phyloP scores from a whole-genome alignment of 2,113 vertebrate genomes.

The Prolemur simus region DNA sequence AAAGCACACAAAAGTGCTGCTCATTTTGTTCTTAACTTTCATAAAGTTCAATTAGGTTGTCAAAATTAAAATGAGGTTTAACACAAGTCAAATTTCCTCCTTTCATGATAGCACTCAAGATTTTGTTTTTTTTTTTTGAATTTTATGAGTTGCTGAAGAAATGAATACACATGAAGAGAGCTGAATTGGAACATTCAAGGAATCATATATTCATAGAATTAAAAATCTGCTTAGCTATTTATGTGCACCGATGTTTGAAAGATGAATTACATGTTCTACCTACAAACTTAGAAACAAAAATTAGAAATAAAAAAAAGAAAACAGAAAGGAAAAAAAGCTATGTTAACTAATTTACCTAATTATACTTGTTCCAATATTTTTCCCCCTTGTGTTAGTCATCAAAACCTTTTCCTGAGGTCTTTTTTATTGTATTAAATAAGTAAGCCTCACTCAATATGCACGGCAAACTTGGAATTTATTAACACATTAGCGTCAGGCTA shows the following conservation, averaged over 20 bases:
- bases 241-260: slow-evolving; percentile 39
- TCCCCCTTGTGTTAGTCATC: background rate
- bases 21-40: slow-evolving; percentile 62
- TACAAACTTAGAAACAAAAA: slow-evolving; percentile 21
- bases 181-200: background rate
- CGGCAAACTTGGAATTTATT: background rate
- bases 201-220: slow-evolving; percentile 1
- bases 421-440: background rate
- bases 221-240: background rate
- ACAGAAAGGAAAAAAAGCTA: background rate
- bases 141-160: slow-evolving; percentile 22
- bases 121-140: slow-evolving; percentile 12
- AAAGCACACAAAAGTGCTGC: slow-evolving; percentile 19
- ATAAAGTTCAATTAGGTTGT: slow-evolving; percentile 67
- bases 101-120: slow-evolving; percentile 30
- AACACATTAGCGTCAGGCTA: background rate
- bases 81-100: slow-evolving; percentile 54
- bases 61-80: slow-evolving; percentile 62
- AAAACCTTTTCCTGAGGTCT: background rate
- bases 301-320: background rate
- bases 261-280: background rate
- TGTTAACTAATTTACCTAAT: background rate
- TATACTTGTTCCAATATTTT: background rate
- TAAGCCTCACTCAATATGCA: background rate
- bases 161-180: background rate